These are phyloP conservation scores for Caiman crocodilus DNA, from an alignment of 2,797 vertebrate genomes.

Conservation along the genomic window DNA sequence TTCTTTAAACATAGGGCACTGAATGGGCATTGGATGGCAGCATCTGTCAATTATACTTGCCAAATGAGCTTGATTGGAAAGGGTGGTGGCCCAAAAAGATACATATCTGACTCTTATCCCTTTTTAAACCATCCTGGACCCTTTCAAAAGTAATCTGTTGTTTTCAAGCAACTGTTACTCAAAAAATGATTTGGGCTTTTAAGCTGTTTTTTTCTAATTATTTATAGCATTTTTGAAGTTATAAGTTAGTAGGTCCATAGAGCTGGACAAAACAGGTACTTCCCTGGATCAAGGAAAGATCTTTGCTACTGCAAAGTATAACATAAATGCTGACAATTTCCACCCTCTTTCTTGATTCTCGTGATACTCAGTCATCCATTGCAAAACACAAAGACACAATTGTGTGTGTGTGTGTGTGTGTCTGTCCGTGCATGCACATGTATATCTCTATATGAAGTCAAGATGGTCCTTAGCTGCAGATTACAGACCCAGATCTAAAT, in stretches of 20 bases:
- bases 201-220: conserved; percentile 67
- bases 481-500: conserved; percentile 62
- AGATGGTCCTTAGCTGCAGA: conserved; percentile 58
- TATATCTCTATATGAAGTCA: conserved; percentile 46
- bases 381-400: conserved; percentile 36
- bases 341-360: conserved; percentile 27
- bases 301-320: conserved; percentile 32
- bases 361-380: conserved; percentile 14
- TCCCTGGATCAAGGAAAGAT: conserved; percentile 26
- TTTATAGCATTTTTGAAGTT: conserved; percentile 63
- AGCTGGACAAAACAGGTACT: conserved; percentile 22
- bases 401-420: too few relatives aligned
- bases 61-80: conserved; percentile 47
- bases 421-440: too few relatives aligned
- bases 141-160: conserved; percentile 63
- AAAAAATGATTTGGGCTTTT: conserved; percentile 43
- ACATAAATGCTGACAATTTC: conserved; percentile 33
- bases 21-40: neutral
- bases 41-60: conserved; percentile 29
- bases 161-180: conserved; percentile 46
- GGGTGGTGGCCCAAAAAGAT: conserved; percentile 62
- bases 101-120: neutral
- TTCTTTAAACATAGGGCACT: conserved; percentile 59
- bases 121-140: conserved; percentile 43
- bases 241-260: conserved; percentile 61